Evolutionary conservation across 2,888 invertebrate genomes (phyloP).

Genomic region (Epinotia ramella): DNA sequence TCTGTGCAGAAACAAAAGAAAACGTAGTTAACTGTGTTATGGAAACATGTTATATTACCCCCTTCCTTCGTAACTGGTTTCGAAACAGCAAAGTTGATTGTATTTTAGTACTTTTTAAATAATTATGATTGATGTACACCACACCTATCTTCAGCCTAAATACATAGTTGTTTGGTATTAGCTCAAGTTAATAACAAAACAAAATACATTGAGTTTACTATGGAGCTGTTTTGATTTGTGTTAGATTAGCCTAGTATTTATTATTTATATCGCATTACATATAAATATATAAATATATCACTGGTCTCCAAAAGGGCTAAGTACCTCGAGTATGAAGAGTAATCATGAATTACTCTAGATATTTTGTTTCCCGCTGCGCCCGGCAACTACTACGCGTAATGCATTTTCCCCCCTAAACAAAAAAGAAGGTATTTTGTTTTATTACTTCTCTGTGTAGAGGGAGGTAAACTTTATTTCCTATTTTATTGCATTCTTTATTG

Average conservation of each 20-base stretch:
- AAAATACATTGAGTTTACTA: no score
- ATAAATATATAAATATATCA: no score
- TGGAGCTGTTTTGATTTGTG: no score
- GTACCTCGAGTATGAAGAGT: not conserved
- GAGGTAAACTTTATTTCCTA: not conserved
- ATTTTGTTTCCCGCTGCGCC: no score
- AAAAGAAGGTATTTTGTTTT: not conserved
- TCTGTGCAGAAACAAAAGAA: constrained; percentile 2
- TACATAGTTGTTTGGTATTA: no score
- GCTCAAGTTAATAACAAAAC: no score
- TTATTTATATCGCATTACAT: no score
- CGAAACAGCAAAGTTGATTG: not conserved
- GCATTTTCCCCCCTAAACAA: no score
- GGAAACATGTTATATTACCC: not conserved
- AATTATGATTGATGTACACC: not conserved
- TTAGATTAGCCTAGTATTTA: no score
- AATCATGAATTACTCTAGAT: not conserved
- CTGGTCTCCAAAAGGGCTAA: not conserved
- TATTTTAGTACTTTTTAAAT: not conserved
- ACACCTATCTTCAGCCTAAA: not conserved
- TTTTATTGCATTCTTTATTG: constrained; percentile 7
- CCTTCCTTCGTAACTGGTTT: not conserved
- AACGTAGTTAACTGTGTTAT: not conserved
- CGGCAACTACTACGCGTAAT: no score
- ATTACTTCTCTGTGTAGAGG: no score